Conservation (phyloP, 2,888 invertebrate species). For the Endomychus coccineus region DNA sequence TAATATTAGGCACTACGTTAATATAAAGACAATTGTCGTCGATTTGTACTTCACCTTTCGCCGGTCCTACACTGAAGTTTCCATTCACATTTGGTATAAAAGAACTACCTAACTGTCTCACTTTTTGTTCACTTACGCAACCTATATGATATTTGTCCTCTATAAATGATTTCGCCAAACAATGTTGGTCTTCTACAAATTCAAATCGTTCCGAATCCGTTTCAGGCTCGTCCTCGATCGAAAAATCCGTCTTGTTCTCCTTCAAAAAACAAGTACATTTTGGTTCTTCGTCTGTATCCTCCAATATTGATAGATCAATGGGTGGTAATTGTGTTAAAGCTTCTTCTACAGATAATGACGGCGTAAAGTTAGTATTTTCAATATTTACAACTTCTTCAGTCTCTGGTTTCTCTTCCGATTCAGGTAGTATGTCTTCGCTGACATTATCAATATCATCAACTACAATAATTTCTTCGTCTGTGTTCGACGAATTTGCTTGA, state of each 20-base stretch:
- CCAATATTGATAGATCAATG: constrained; percentile 45
- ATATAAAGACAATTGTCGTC: constrained; percentile 33
- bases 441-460: constrained; percentile 26
- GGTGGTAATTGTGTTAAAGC: constrained; percentile 61
- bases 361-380: constrained; percentile 15
- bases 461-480: constrained; percentile 24
- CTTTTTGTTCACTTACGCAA: constrained; percentile 45
- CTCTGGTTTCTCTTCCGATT: constrained; percentile 18
- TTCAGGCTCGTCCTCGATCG: constrained; percentile 30
- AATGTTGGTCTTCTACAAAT: constrained; percentile 50
- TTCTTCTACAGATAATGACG: constrained; percentile 49
- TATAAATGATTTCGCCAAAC: constrained; percentile 46
- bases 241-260: constrained; percentile 34
- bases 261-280: constrained; percentile 35
- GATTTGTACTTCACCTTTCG: constrained; percentile 20
- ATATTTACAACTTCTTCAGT: constrained; percentile 20
- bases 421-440: not conserved
- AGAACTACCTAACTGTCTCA: constrained; percentile 44
- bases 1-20: constrained; percentile 45
- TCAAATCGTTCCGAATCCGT: constrained; percentile 36
- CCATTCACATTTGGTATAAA: constrained; percentile 38
- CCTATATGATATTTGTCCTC: constrained; percentile 48
- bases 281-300: constrained; percentile 24
- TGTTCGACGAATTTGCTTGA: constrained; percentile 7
- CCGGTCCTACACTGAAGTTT: constrained; percentile 29